phyloP scores from a whole-genome alignment of 2,113 vertebrate genomes.

The Oncorhynchus masou region DNA sequence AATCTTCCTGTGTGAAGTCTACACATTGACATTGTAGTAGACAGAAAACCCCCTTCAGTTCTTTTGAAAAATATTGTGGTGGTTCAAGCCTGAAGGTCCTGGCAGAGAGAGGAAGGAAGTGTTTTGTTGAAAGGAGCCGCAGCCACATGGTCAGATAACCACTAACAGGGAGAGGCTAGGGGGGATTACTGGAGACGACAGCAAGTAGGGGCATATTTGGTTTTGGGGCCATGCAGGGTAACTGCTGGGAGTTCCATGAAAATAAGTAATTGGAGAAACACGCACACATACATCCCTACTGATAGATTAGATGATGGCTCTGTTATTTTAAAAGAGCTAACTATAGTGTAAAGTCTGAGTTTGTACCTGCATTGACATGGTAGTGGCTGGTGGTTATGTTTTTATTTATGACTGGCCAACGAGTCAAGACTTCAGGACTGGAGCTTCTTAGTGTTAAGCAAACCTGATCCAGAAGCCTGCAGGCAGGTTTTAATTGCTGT shows the following conservation, averaged over 20 bases:
- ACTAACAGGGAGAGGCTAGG: not conserved
- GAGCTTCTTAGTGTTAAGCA: not conserved
- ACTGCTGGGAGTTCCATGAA: not conserved
- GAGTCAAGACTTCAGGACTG: not conserved
- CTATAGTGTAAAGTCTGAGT: not conserved
- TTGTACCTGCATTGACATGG: not conserved
- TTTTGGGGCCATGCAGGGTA: not conserved
- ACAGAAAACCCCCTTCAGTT: not conserved
- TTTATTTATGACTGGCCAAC: not conserved
- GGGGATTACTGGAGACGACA: not conserved
- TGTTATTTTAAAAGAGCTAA: not conserved
- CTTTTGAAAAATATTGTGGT: not conserved
- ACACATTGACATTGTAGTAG: not conserved
- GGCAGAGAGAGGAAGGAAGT: not conserved
- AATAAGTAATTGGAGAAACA: too few species aligned
- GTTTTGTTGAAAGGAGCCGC: not conserved
- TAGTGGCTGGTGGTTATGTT: not conserved
- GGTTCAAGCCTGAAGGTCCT: not conserved
- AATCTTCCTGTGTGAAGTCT: not conserved
- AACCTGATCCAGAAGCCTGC: too few species aligned
- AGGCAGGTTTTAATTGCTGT: too few species aligned
- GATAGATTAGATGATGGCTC: not conserved
- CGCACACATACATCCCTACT: not conserved
- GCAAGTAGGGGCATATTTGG: not conserved
- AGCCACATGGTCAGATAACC: not conserved